Conservation (phyloP, 2,797 vertebrate species). For the Pristis pectinata region DNA sequence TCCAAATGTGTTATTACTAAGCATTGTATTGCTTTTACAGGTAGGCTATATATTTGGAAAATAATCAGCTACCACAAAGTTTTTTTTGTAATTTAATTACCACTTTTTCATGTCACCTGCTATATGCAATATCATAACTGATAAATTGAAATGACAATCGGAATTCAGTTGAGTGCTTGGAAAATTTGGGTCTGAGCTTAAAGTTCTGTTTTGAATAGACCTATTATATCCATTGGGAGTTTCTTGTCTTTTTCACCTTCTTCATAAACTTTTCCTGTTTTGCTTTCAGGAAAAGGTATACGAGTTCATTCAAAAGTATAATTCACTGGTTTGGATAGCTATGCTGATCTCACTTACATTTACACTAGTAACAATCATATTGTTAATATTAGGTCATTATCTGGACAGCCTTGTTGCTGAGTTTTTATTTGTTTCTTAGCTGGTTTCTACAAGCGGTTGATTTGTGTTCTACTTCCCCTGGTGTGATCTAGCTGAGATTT, state of each 20-base stretch:
- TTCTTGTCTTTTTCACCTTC: neutral
- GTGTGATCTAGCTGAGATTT: neutral
- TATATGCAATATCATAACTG: too few relatives aligned
- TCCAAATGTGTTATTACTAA: neutral
- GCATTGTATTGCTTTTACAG: constrained; percentile 16
- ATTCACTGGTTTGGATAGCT: neutral
- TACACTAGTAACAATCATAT: neutral
- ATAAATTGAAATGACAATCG: neutral
- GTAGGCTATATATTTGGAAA: neutral
- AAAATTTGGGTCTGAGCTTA: neutral
- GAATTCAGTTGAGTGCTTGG: neutral
- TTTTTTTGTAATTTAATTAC: neutral
- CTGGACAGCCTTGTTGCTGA: neutral
- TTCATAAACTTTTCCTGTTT: too few relatives aligned
- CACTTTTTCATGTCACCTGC: too few relatives aligned
- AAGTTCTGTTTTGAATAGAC: neutral
- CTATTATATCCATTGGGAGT: neutral
- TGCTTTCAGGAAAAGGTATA: neutral
- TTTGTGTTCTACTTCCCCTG: neutral
- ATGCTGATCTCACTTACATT: neutral
- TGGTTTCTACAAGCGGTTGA: neutral
- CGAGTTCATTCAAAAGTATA: neutral
- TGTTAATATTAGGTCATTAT: neutral
- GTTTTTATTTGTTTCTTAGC: neutral
- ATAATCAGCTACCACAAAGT: neutral